Conservation (phyloP, 1,140 invertebrate genomes). For the Drosophila mauritiana region DNA sequence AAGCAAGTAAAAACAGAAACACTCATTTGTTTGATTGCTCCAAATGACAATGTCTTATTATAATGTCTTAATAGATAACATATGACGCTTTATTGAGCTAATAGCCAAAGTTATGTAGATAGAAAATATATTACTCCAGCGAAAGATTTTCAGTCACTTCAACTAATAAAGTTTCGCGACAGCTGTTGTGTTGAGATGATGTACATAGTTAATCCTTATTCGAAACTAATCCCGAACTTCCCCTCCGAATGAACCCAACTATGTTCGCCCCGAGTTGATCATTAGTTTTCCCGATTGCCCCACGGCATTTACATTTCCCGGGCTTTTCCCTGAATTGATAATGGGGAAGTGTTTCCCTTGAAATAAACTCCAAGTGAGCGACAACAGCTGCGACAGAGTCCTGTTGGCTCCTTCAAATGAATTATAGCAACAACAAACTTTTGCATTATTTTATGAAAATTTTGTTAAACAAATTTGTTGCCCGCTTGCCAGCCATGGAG, state of each 20-base stretch:
- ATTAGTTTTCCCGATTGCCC: constrained; percentile 34
- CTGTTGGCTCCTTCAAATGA: constrained; percentile 51
- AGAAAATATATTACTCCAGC: neutral
- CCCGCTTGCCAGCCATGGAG: constrained; percentile 37
- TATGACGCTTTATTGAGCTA: no score
- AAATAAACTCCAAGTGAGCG: constrained; percentile 41
- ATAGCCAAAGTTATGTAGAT: no score
- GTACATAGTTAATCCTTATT: constrained; percentile 12
- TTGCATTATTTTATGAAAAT: constrained; percentile 65
- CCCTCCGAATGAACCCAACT: constrained; percentile 25
- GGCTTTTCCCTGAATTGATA: constrained; percentile 33
- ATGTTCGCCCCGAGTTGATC: constrained; percentile 10
- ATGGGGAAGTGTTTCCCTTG: constrained; percentile 18
- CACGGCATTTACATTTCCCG: neutral
- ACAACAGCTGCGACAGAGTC: constrained; percentile 52
- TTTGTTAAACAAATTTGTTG: constrained; percentile 62
- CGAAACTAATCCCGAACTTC: constrained; percentile 36
- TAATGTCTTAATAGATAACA: no score
- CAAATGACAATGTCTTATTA: no score
- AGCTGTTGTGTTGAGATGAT: constrained; percentile 13
- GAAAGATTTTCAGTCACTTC: neutral
- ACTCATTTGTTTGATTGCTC: neutral
- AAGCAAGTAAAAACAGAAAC: neutral
- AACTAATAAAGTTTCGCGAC: constrained; percentile 1
- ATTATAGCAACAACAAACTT: constrained; percentile 59